phyloP scores from a whole-genome alignment of 1,140 invertebrate species.

The Bombus sylvicola region DNA sequence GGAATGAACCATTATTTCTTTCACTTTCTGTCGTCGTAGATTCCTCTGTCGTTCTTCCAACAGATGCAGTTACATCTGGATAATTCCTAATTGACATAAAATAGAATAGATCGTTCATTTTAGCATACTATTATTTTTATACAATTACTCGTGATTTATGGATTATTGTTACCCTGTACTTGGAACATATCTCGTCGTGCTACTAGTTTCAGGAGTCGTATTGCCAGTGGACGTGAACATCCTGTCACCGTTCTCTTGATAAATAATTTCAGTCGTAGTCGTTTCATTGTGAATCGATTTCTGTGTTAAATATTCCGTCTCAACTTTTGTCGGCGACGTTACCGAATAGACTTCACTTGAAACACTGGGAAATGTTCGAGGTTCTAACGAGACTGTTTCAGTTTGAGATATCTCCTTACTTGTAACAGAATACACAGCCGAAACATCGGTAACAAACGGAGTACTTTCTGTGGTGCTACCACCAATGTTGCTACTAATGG shows the following conservation, averaged over 20 bases:
- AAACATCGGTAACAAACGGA: slow-evolving; percentile 17
- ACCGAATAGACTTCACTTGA: not conserved
- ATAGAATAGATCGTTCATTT: not conserved
- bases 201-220: not conserved
- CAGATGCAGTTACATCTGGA: not conserved
- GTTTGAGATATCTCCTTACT: slow-evolving; percentile 28
- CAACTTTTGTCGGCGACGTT: not conserved
- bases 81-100: slow-evolving; percentile 9
- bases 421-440: slow-evolving; percentile 15
- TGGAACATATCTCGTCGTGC: not conserved
- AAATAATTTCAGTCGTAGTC: not conserved
- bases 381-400: slow-evolving; percentile 17
- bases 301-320: slow-evolving; percentile 19
- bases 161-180: slow-evolving; percentile 25
- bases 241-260: not conserved
- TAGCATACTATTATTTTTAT: not conserved
- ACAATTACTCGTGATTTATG: not conserved
- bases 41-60: slow-evolving; percentile 1
- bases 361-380: slow-evolving; percentile 9
- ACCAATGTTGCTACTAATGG: not conserved
- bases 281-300: slow-evolving; percentile 38
- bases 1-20: not conserved
- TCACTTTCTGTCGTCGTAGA: not conserved
- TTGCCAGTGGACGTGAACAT: not conserved
- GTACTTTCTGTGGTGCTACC: slow-evolving; percentile 9